phyloP scores from a whole-genome alignment of 2,113 vertebrate genomes.

The Zapornia atra region DNA sequence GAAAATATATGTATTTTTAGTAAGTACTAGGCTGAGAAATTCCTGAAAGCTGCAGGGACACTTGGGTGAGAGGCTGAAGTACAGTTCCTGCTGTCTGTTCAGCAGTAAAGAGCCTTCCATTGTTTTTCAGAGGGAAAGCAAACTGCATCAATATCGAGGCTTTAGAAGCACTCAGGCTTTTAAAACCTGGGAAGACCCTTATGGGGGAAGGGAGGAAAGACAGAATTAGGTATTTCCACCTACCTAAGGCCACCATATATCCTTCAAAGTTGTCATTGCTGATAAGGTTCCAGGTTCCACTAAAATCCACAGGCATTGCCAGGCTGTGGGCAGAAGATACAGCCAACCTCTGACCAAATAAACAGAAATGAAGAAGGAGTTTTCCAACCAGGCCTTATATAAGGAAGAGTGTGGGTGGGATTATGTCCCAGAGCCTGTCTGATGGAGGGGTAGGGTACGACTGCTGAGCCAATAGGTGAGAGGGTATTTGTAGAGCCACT shows the following conservation, averaged over 20 bases:
- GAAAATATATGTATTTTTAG: background rate
- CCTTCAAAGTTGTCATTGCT: slow-evolving; percentile 86
- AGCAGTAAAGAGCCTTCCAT: background rate
- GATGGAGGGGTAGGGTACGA: background rate
- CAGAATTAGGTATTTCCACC: background rate
- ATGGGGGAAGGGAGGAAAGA: background rate
- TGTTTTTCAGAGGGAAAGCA: background rate
- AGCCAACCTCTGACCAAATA: background rate
- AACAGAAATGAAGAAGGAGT: background rate
- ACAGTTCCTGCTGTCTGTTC: background rate
- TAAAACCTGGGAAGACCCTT: background rate
- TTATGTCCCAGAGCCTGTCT: background rate
- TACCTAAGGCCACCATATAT: slow-evolving; percentile 87
- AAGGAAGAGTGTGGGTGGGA: background rate
- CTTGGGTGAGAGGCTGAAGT: background rate
- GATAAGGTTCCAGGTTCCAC: slow-evolving; percentile 86
- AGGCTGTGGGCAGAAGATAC: background rate
- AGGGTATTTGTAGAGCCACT: background rate
- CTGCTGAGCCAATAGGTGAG: background rate
- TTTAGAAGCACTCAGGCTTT: background rate
- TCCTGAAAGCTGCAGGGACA: background rate
- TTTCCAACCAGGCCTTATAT: background rate
- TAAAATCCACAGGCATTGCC: slow-evolving; percentile 81
- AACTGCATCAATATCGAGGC: background rate
- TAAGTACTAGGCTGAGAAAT: background rate